Base-by-base conservation (phyloP, 1,140 invertebrate species). In the Vanessa atalanta region DNA sequence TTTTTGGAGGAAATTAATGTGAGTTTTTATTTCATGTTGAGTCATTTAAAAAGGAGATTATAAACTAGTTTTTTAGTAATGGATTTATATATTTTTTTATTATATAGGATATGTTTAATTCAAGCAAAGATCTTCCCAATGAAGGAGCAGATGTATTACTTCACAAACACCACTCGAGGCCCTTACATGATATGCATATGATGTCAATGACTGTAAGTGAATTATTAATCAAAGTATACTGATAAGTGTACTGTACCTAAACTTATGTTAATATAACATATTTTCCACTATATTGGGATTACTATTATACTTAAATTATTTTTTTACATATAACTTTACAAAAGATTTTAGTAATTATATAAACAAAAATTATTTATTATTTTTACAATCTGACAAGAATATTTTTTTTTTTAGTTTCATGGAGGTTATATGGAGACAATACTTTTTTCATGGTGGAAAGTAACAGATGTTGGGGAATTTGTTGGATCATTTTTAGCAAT, bases 401-500 rank as follows among this genome's bases (percentile, higher is more conserved):
- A n/a, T 51, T 51, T n/a, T 31, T 26, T 61, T 77, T 97, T 96
- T 94, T 93, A 95, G 93, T 99, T 98, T 87, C 96, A 98, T 85
- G 95, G 95, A 81, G 97, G 97, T 2, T 95, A 94, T 77, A 91
- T 93, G 50, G 97, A 97, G 89, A 95, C 94, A 11, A 95, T 97
- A 65, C 93, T 98, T 3, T 98, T 98, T 89, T 95, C 97, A 68
- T 94, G 94, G 83, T 98, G 97, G 97, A 95, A 95, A 80, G 95
- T 97, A 65, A 93, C 94, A 43, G 95, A 95, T 3, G 83, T 96
- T 61, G 95, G 95, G 48, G 95, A 96, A 51, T 94, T 99, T 76
- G 91, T 98, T 65, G 97, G 96, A 20, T 98, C 97, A 8, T 97
- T 98, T 92, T 93, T 98, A 74, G 96, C 95, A 61, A 97, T 98